Evolutionary conservation across 2,113 vertebrate genomes (phyloP), one percentile per base, ranked within the genome.

Genomic region (Galemys pyrenaicus): DNA sequence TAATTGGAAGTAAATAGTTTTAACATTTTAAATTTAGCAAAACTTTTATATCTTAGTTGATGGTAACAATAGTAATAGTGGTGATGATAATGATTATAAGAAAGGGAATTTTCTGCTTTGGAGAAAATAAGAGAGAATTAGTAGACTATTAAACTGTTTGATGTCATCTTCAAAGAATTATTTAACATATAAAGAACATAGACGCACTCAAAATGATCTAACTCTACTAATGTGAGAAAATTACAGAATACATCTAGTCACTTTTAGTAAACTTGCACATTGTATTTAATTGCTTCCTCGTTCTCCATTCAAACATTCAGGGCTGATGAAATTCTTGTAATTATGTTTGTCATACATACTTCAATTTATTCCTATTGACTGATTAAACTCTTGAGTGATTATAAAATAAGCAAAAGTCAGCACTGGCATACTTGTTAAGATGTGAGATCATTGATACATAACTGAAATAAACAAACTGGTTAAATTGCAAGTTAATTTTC

Each of bases 11-110:
- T 39, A 1, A 10, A 49, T 62, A 41, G 17, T 78, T 87, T 74
- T 70, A 94, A 87, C 41, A 73, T 82, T 83, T 92, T 83, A 83
- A 79, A 56, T 78, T 93, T 83, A 94, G 89, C 67, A 83, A 77
- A 16, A 62, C 46, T 3, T 41, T 78, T 35, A 78, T 77, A 24
- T 89, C 13, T 88, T 49, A 81, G 70, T 46, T 56, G 54, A 56
- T 56, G 20, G 54, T 56, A 22, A 56, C 24, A 64, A 37, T 86
- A 64, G 35, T 58, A 74, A 60, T 82, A 86, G 68, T 58, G 56
- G 64, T 84, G 68, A 10, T 39, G 58, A 84, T 15, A 79, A 82
- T 80, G 70, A 10, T 39, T 70, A 87, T 12, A 79, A 82, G 49
- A 82, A 95, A 89, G 49, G 28, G 92, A 83, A 68, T 51, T 24